These are phyloP conservation scores for Idaea dimidiata DNA, from an alignment of 2,888 invertebrate species.

Conservation along the genomic window DNA sequence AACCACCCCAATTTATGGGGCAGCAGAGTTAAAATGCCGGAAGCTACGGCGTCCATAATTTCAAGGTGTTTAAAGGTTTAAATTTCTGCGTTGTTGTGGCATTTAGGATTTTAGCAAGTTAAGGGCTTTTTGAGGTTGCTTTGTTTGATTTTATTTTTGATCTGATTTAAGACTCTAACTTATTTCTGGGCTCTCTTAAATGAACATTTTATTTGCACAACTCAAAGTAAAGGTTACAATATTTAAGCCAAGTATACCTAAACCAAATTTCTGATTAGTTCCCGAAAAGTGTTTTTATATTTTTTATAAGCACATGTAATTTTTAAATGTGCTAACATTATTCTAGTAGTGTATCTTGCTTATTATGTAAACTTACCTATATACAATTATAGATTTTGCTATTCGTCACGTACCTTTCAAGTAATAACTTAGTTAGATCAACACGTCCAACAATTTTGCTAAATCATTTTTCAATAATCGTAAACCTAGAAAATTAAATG, in stretches of 20 bases:
- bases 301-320: too few relatives aligned
- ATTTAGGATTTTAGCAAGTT: neutral
- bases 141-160: neutral
- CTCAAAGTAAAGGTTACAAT: too few relatives aligned
- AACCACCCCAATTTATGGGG: constrained; percentile 20
- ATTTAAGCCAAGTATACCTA: too few relatives aligned
- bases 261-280: too few relatives aligned
- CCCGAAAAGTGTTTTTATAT: too few relatives aligned
- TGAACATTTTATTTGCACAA: too few relatives aligned
- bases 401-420: too few relatives aligned
- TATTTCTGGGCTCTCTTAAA: too few relatives aligned
- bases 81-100: neutral
- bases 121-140: neutral
- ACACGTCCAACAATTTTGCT: constrained; percentile 8
- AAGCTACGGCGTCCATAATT: constrained; percentile 2
- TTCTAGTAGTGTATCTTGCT: too few relatives aligned
- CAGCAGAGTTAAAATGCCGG: constrained; percentile 2
- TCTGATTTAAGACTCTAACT: neutral
- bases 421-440: neutral
- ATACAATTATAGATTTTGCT: too few relatives aligned
- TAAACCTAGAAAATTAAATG: constrained; percentile 18
- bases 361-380: too few relatives aligned
- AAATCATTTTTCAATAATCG: constrained; percentile 27
- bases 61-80: neutral
- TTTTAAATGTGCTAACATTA: too few relatives aligned